Conservation (phyloP, 2,113 vertebrate genomes). For the Galeopterus variegatus region DNA sequence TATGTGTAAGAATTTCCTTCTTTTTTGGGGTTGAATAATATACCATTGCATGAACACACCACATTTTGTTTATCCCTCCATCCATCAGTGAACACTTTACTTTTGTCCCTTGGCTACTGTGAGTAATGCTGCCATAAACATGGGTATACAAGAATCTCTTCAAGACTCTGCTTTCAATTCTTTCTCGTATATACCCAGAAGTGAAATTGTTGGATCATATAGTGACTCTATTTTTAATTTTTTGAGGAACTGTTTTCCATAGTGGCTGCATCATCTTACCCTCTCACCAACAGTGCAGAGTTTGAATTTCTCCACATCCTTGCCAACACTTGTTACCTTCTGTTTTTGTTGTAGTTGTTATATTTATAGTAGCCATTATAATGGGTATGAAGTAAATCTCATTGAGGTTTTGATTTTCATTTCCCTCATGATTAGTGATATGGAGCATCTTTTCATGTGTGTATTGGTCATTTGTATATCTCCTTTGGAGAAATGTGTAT, state of each 20-base stretch:
- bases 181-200: not conserved
- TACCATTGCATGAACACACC: not conserved
- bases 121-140: not conserved
- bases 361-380: not conserved
- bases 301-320: not conserved
- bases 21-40: not conserved
- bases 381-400: not conserved
- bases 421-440: conserved; percentile 17
- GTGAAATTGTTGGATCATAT: not conserved
- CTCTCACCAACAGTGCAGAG: not conserved
- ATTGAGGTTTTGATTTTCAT: not conserved
- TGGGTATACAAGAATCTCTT: not conserved
- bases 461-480: not conserved
- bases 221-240: not conserved
- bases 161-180: not conserved
- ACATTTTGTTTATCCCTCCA: not conserved
- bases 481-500: conserved; percentile 27
- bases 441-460: not conserved
- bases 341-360: not conserved
- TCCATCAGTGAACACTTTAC: not conserved
- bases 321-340: not conserved
- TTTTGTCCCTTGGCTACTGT: not conserved
- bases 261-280: not conserved
- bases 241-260: not conserved
- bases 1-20: not conserved